Evolutionary conservation across 2,888 invertebrate genomes (phyloP), one percentile per base, ranked within the genome.

Genomic region (Alcis repandata): DNA sequence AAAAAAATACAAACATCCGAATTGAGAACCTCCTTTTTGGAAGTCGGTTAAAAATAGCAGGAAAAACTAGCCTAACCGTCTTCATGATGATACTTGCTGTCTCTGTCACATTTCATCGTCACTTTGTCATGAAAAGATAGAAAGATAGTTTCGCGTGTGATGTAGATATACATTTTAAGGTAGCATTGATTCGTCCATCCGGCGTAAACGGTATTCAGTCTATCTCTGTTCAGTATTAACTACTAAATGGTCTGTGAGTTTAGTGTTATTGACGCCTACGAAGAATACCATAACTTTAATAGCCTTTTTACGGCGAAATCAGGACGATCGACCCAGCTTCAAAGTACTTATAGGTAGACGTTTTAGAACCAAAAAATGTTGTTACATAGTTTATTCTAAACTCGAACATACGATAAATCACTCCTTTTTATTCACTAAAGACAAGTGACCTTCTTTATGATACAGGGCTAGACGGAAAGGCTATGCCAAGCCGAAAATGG

Each of bases 211-310:
- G 13, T 33, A 48, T 52, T 40, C 2, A 10, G 3, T n/a, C 1
- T 27, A 46, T 54, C 40, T 20, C 53, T 46, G 48, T 1, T 17
- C 27, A 13, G 45, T 32, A 54, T 10, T 48, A 61, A 54, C 53
- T 54, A 40, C 38, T 32, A 54, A 45, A 48, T 40, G 38, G 54
- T 54, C 54, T 61, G 54, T 40, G 60, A 46, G 46, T 61, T 61
- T 46, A 61, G 45, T 83, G 79, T 89, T 88, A 90, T 88, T 86
- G 85, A 83, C 85, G 81, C 75, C 75, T 78, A 78, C 57, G 72
- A 77, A 79, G 76, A 79, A 79, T 74, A 77, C 76, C 78, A 80
- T 84, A 82, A 83, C 80, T 80, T 83, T 81, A 74, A 81, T 77
- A 84, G 81, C 78, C 20, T 59, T 69, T 85, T 86, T 83, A 87